Evolutionary conservation across 2,113 vertebrate genomes (phyloP), one percentile per base, ranked within the genome.

Genomic region (Drymodes brunneopygia): DNA sequence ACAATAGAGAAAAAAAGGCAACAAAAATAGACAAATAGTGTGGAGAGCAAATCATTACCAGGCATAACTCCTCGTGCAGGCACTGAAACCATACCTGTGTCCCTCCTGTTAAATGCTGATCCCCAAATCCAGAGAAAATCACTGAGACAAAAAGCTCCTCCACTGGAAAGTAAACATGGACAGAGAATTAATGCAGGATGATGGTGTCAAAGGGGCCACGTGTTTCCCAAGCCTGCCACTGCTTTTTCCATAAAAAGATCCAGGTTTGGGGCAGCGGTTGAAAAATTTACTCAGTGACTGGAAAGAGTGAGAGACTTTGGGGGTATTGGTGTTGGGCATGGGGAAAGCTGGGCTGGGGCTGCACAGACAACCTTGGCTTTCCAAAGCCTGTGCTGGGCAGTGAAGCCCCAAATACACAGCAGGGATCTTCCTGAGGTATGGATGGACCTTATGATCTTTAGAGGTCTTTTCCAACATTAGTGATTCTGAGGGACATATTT

Each of bases 201-300:
- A 74, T 18, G 25, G 1, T 5, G 9, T 44, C n/a, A 44, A 45
- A 51, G 16, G 8, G 12, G 4, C 4, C 12, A 45, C 1, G 1
- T 25, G 11, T 35, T 86, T 62, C 53, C 44, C 35, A 75, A 62
- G 3, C 24, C 29, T 65, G 6, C 0, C 12, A 9, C 36, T 47
- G 9, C 0, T 53, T 88, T 61, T 74, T 36, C 66, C 29, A 25
- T 8, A 35, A 29, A 75, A 75, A 75, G 2, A 16, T 44, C 28
- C 27, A 44, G 16, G 24, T 81, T 44, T 84, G 69, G 36, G n/a
- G 8, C 12, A 70, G 5, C 9, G 56, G 13, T 2, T 64, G 13
- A 48, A 58, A 91, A 75, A 33, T 6, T 56, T 56, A 7, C 9
- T 62, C 18, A 10, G 40, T 38, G 23, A 15, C 2, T 21, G 21